Evolutionary conservation across 2,113 vertebrate genomes (phyloP).

Genomic region (Xyliphius kryptos): DNA sequence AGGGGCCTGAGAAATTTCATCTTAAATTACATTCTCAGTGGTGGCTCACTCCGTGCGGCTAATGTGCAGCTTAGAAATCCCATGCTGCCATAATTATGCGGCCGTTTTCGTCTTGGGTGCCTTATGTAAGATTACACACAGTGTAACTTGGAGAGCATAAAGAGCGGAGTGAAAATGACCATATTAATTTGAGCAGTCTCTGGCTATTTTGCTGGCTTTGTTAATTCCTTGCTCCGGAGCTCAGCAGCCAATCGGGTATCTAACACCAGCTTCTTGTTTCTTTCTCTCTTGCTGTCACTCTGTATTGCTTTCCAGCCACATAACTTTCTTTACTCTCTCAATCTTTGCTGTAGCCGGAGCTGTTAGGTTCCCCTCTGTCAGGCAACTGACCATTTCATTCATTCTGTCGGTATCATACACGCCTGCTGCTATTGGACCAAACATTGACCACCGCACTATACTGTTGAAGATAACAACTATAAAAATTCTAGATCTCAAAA

Average conservation of each 20-base stretch:
- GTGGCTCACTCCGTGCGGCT: constrained; percentile 38
- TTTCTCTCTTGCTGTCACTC: constrained; percentile 3
- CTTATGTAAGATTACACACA: constrained; percentile 41
- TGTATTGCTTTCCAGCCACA: no score
- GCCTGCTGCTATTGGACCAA: no score
- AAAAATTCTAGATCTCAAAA: no score
- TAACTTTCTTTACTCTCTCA: no score
- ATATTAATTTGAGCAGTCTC: constrained; percentile 16
- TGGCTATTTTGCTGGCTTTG: constrained; percentile 22
- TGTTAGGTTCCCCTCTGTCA: no score
- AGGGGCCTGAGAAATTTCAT: constrained; percentile 32
- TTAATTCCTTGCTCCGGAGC: constrained; percentile 28
- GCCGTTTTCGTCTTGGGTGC: constrained; percentile 40
- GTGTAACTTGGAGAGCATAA: constrained; percentile 29
- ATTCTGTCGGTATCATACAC: no score
- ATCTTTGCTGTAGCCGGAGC: no score
- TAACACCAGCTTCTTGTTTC: neutral
- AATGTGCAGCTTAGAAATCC: constrained; percentile 44
- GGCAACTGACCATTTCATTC: no score
- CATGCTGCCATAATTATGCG: constrained; percentile 42
- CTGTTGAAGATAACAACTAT: no score
- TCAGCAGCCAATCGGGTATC: neutral
- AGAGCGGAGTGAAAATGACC: constrained; percentile 25
- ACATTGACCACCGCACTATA: no score
- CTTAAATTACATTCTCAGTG: constrained; percentile 47